A percentile compares a stretch with the other conserved stretches of the same genome.
Evolutionary conservation across 2,888 invertebrate genomes (phyloP).

Genomic region (Stomorhina lunata): DNA sequence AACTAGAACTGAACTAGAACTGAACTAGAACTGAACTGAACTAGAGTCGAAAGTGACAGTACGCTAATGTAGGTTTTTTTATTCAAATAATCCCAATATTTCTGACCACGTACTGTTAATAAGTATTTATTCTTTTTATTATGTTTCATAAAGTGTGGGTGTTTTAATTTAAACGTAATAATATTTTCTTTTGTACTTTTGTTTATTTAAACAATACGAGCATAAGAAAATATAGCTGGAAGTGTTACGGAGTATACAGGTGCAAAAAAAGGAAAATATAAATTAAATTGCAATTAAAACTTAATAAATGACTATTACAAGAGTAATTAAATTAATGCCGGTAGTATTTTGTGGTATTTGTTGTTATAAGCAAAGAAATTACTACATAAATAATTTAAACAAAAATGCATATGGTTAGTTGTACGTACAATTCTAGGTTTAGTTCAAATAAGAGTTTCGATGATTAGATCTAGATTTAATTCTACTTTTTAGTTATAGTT

Average conservation of each 20-base stretch:
- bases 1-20: too few relatives aligned
- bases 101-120: conserved; percentile 29
- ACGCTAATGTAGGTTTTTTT: neutral
- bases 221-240: conserved; percentile 18
- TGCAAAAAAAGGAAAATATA: conserved; percentile 8
- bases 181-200: conserved; percentile 54
- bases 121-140: conserved; percentile 41
- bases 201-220: conserved; percentile 40
- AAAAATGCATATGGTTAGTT: too few relatives aligned
- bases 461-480: too few relatives aligned
- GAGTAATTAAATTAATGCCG: conserved; percentile 54
- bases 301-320: conserved; percentile 47
- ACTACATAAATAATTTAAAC: too few relatives aligned
- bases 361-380: too few relatives aligned
- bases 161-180: conserved; percentile 38
- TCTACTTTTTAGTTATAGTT: too few relatives aligned
- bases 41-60: too few relatives aligned
- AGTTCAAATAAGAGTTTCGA: too few relatives aligned
- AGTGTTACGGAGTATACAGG: conserved; percentile 20
- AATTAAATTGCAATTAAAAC: conserved; percentile 36
- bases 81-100: neutral
- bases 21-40: too few relatives aligned
- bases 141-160: conserved; percentile 32
- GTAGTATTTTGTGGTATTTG: conserved; percentile 15
- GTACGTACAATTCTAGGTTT: too few relatives aligned